Percentiles rank a stretch among this genome's conserved stretches.
Conservation (phyloP, 1,140 invertebrate genomes). For the Drusus annulatus region DNA sequence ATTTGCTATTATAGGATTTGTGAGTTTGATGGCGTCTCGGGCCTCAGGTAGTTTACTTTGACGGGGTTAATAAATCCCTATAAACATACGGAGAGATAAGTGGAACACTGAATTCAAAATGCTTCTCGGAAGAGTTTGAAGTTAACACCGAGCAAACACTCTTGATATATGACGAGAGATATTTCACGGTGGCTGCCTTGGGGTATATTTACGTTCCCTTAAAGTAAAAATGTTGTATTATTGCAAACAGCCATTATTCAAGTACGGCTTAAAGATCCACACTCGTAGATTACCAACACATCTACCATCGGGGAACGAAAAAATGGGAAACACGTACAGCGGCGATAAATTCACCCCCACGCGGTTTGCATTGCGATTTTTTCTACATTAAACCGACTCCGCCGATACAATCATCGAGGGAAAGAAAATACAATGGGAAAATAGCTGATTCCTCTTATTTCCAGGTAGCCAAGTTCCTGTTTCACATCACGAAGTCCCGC, state of each 20-base stretch:
- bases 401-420: slow-evolving; percentile 14
- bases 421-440: slow-evolving; percentile 17
- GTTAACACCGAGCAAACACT: slow-evolving; percentile 30
- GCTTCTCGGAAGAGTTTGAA: slow-evolving; percentile 21
- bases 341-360: slow-evolving; percentile 50
- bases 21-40: too few species aligned
- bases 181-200: slow-evolving; percentile 4
- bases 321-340: slow-evolving; percentile 48
- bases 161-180: slow-evolving; percentile 27
- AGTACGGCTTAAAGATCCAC: slow-evolving; percentile 37
- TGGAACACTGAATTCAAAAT: slow-evolving; percentile 4
- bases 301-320: slow-evolving; percentile 39
- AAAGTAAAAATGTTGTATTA: slow-evolving; percentile 41
- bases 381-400: slow-evolving; percentile 46
- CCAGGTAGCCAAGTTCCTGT: not conserved
- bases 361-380: slow-evolving; percentile 55
- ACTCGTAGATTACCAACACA: slow-evolving; percentile 36
- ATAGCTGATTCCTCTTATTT: not conserved
- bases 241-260: slow-evolving; percentile 40
- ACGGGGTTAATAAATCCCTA: slow-evolving; percentile 6
- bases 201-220: slow-evolving; percentile 35
- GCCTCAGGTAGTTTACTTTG: not conserved
- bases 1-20: too few species aligned
- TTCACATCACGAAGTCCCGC: too few species aligned
- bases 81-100: slow-evolving; percentile 6